Base-by-base conservation (phyloP, 2,888 invertebrate species). In the Malthinus flaveolus region DNA sequence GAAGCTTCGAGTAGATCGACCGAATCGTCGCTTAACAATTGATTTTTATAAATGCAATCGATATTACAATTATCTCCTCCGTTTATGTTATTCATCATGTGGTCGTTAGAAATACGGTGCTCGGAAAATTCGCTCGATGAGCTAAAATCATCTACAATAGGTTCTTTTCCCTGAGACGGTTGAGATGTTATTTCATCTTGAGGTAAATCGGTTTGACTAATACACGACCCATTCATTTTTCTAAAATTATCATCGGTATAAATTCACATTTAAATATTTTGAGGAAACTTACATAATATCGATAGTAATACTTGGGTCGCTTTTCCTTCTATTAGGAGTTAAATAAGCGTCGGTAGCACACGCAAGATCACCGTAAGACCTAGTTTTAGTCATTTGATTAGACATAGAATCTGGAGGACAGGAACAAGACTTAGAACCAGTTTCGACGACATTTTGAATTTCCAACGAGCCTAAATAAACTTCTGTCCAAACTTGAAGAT, bases 301-400 rank as follows among this genome's bases (percentile, higher is more conserved):
- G 12, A 88, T 83, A 33, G 86, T 85, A 72, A 94, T 84, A 78
- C 85, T 93, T 35, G 95, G 93, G 79, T 95, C 94, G 77, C 94
- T 94, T 66, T 88, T 88, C 63, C 94, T 83, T 56, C 95, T 81
- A 65, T 88, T 88, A 6, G 68, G 66, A 69, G 72, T 70, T n/a
- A 73, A 74, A 52, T 80, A 76, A 47, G 79, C 79, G 73, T 86
- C 86, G 23, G 85, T 85, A 55, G 87, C 88, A 59, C 83, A 86
- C 64, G 89, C 82, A 55, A 95, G 80, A 78, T 95, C 91, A 64
- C 93, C 93, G 76, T 91, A 93, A 0, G 94, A 94, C 68, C 93
- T 83, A 13, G 93, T 93, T 75, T 93, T 93, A 0, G 87, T 87
- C 87, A 91, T 87, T 61, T 72, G 71, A 44, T 70, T 67, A 1